Conservation (phyloP, 2,797 vertebrate genomes). For the Helarctos malayanus region DNA sequence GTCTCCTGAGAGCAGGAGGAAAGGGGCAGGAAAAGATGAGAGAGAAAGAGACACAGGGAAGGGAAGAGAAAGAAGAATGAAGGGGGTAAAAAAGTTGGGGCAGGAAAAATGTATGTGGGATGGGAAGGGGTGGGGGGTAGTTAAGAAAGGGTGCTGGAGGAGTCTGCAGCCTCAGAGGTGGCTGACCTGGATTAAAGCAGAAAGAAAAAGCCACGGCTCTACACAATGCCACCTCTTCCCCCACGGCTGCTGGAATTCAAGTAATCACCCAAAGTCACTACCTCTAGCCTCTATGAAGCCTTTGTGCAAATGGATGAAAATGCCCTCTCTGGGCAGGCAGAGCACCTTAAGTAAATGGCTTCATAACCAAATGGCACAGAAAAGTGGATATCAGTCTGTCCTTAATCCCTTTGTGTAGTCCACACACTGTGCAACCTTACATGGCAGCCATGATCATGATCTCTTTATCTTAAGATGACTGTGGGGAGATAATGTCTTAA, state of each 20-base stretch:
- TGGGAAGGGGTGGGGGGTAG: background rate
- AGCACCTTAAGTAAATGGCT: background rate
- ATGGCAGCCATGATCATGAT: background rate
- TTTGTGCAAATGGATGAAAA: background rate
- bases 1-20: background rate
- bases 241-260: background rate
- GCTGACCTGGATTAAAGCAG: background rate
- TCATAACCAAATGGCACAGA: background rate
- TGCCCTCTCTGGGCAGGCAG: background rate
- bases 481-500: background rate
- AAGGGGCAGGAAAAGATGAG: background rate
- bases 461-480: background rate
- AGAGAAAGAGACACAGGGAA: background rate
- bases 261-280: background rate
- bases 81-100: background rate
- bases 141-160: background rate
- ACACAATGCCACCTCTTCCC: rapidly evolving
- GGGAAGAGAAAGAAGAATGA: background rate
- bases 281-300: background rate
- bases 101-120: background rate
- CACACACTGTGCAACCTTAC: background rate
- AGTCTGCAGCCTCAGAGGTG: background rate
- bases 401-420: background rate
- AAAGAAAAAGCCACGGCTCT: background rate
- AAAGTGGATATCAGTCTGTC: background rate